Evolutionary conservation across 2,888 invertebrate species (phyloP).

Genomic region (Phymatocera aterrima): DNA sequence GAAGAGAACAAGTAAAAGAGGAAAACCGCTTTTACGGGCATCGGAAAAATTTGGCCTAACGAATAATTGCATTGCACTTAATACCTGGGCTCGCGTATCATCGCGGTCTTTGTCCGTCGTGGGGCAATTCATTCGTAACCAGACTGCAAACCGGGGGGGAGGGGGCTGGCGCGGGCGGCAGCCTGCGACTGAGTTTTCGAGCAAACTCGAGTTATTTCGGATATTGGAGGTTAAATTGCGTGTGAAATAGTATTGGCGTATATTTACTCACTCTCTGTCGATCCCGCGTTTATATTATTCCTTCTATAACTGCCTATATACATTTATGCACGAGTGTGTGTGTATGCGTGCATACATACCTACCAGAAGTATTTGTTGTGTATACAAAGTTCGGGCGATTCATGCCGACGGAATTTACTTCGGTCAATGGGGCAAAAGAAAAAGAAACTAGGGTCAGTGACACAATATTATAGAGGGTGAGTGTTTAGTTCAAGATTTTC

Average conservation of each 20-base stretch:
- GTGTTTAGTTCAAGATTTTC: too few species aligned
- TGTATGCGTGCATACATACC: background rate
- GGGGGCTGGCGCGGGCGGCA: too few species aligned
- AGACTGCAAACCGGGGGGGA: too few species aligned
- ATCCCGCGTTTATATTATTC: background rate
- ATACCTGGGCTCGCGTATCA: too few species aligned
- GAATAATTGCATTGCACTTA: too few species aligned
- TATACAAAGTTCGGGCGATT: background rate
- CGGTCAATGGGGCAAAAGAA: background rate
- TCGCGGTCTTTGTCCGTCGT: too few species aligned
- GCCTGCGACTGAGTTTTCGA: conserved; percentile 57
- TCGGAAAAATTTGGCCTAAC: too few species aligned
- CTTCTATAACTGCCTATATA: background rate
- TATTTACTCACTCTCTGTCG: background rate
- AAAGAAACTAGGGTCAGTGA: background rate
- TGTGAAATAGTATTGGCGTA: conserved; percentile 57
- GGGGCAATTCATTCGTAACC: too few species aligned
- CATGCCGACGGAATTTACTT: background rate
- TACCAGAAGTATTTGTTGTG: background rate
- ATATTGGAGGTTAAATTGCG: conserved; percentile 63
- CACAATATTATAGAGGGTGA: background rate
- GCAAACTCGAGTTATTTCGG: conserved; percentile 67
- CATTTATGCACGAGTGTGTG: background rate
- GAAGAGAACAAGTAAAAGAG: too few species aligned
- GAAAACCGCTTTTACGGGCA: too few species aligned